Conservation (phyloP, 2,888 invertebrate genomes). For the Prosopocoilus inquinatus region DNA sequence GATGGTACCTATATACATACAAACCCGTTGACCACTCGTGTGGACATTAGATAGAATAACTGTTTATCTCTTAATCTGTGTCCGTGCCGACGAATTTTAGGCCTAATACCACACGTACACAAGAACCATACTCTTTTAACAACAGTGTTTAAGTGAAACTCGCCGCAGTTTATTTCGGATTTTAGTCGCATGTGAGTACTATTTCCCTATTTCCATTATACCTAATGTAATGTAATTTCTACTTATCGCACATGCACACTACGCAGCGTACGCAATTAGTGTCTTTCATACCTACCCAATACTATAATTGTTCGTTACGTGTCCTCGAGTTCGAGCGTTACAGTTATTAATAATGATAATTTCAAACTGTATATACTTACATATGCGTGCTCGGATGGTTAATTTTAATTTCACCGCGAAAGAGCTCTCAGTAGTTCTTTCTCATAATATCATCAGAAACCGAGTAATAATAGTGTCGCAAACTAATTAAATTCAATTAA, state of each 20-base stretch:
- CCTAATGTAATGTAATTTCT: not conserved
- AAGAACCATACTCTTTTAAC: not conserved
- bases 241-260: too few species aligned
- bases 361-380: constrained; percentile 13
- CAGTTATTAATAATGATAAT: constrained; percentile 19
- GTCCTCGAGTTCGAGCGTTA: constrained; percentile 18
- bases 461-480: too few species aligned
- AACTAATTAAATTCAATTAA: too few species aligned
- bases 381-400: constrained; percentile 15
- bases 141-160: constrained; percentile 13
- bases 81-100: not conserved
- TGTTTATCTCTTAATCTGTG: constrained; percentile 1
- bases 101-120: not conserved
- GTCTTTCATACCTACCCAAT: constrained; percentile 12
- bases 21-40: constrained; percentile 2
- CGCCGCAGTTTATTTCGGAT: constrained; percentile 12
- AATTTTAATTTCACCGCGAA: constrained; percentile 2
- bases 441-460: too few species aligned
- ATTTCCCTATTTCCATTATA: constrained; percentile 1
- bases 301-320: constrained; percentile 1
- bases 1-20: too few species aligned
- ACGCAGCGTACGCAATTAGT: constrained; percentile 4
- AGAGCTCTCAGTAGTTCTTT: not conserved
- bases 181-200: constrained; percentile 17
- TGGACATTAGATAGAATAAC: constrained; percentile 5